Conservation (phyloP, 2,888 invertebrate species). For the Molorchus minor region DNA sequence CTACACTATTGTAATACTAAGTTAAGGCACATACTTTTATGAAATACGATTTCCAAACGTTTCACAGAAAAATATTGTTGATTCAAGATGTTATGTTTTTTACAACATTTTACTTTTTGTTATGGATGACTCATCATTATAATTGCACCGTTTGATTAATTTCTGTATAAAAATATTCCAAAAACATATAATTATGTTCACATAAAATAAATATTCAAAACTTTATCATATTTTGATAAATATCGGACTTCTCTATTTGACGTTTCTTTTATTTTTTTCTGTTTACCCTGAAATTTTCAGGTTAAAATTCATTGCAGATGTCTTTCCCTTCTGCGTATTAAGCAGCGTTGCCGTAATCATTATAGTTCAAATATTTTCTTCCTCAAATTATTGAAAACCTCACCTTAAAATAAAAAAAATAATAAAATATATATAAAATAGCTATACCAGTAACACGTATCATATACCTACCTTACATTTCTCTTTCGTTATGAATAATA, state of each 20-base stretch:
- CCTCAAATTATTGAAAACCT: too few species aligned
- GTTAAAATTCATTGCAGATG: constrained; percentile 22
- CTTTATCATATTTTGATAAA: constrained; percentile 13
- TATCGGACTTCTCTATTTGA: constrained; percentile 15
- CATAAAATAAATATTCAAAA: constrained; percentile 13
- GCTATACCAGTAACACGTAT: too few species aligned
- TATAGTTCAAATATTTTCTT: too few species aligned
- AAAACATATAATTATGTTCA: background rate
- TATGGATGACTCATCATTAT: constrained; percentile 38
- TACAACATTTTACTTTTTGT: constrained; percentile 29
- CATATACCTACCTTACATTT: too few species aligned
- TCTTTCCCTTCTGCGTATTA: constrained; percentile 19
- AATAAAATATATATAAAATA: too few species aligned
- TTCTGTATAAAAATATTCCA: constrained; percentile 24
- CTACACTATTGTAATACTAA: constrained; percentile 30
- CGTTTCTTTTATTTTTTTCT: constrained; percentile 25
- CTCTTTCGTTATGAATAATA: too few species aligned
- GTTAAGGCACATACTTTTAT: constrained; percentile 39
- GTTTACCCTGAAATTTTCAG: constrained; percentile 16
- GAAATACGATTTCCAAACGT: constrained; percentile 12
- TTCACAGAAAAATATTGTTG: constrained; percentile 25
- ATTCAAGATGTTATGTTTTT: constrained; percentile 22
- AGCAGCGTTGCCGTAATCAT: constrained; percentile 6
- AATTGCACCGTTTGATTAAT: constrained; percentile 31
- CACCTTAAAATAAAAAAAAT: background rate